Conservation (phyloP, 1,140 invertebrate genomes). For the Sarcophaga bullata region DNA sequence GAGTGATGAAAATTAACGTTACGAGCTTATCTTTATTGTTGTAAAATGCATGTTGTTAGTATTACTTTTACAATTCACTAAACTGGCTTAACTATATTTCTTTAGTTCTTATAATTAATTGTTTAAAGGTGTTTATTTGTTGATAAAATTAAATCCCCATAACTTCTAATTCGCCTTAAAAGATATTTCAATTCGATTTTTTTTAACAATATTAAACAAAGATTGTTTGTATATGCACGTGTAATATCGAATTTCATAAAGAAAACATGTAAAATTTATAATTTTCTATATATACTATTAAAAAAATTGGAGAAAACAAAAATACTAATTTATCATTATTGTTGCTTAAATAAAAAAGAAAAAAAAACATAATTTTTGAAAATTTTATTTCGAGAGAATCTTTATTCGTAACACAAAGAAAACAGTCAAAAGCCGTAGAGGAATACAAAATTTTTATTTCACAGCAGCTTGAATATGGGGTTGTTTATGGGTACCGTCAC, state of each 20-base stretch:
- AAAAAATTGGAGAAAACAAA: neutral
- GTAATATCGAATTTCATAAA: too few relatives aligned
- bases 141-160: too few relatives aligned
- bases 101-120: too few relatives aligned
- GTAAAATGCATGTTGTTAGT: too few relatives aligned
- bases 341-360: constrained; percentile 19
- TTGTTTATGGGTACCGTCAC: constrained; percentile 93
- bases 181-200: too few relatives aligned
- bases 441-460: constrained; percentile 50
- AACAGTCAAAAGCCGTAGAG: neutral
- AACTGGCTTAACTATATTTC: too few relatives aligned
- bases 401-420: neutral
- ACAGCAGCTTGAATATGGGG: constrained; percentile 72
- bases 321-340: constrained; percentile 25
- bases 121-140: too few relatives aligned
- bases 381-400: neutral
- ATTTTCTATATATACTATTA: neutral
- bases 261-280: too few relatives aligned
- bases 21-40: too few relatives aligned
- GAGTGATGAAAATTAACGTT: too few relatives aligned
- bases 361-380: neutral
- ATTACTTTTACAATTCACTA: neutral
- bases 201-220: constrained; percentile 11
- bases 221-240: constrained; percentile 6
- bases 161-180: too few relatives aligned